Evolutionary conservation across 2,888 invertebrate genomes (phyloP), one percentile per base, ranked within the genome.

Genomic region (Celastrina argiolus): DNA sequence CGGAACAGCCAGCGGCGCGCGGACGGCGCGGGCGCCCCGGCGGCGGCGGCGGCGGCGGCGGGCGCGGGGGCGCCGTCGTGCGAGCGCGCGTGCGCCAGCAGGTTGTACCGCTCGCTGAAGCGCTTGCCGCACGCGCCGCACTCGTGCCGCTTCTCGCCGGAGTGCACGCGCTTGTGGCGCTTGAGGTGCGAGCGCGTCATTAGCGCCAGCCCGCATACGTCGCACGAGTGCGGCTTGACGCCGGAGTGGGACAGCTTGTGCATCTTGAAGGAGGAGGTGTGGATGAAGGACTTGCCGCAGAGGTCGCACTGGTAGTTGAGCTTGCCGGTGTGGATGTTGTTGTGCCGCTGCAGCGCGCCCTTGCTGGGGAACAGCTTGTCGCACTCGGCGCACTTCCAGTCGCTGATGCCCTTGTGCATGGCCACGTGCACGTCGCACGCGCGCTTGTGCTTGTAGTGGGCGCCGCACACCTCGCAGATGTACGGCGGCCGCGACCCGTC

Each of bases 201-300:
- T 61, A 94, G 90, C 70, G 92, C 92, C 65, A 93, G 83, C 22
- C 93, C 92, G 82, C 94, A 95, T 72, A 91, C 83, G 75, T 87
- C 85, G 79, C 94, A 94, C 70, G 92, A 83, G 85, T 92, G 92
- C 68, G 92, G 90, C 82, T 93, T 93, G 71, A 92, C 81, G 69
- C 93, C 94, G 56, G 92, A 90, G 83, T 95, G 94, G 36, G 93
- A 92, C 77, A 94, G 81, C 79, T 92, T 92, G 84, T 95, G 95
- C 92, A 94, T 93, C 81, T 93, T 93, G 85, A 94, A 94, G 56
- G 94, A 94, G 56, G 94, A 93, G 76, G 94, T 94, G 88, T 94
- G 94, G 75, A 94, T 91, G 83, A 93, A 94, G 70, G 93, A 92
- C 83, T 93, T 93, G 73, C 93, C 93, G 84, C 93, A 94, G 70